These are phyloP conservation scores for Tachuris rubrigastra DNA, from an alignment of 2,113 vertebrate genomes.

Conservation along the genomic window DNA sequence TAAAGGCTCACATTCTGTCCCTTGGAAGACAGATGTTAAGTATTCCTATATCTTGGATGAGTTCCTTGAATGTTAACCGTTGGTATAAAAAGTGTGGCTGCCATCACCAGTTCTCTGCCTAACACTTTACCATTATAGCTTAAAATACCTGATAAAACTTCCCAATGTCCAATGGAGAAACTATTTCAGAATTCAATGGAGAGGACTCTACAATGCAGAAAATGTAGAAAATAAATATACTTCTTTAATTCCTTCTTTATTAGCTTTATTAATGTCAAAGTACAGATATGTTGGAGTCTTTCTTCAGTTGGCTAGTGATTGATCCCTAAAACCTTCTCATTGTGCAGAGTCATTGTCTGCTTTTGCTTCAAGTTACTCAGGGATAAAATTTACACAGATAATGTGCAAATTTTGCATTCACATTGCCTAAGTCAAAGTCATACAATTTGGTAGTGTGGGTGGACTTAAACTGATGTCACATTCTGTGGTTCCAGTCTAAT, in stretches of 20 bases:
- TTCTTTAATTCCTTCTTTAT: background rate
- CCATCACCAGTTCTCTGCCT: background rate
- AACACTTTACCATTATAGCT: background rate
- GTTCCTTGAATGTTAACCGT: background rate
- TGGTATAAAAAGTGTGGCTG: background rate
- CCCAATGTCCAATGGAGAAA: background rate
- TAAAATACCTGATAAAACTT: background rate
- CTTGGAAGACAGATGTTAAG: background rate
- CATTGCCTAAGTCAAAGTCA: background rate
- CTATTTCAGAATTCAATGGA: background rate
- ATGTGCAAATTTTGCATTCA: background rate
- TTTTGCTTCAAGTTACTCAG: background rate
- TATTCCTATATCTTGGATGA: background rate
- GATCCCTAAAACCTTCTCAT: background rate
- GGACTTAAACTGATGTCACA: background rate
- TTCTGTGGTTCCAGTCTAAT: background rate
- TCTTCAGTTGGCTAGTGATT: background rate
- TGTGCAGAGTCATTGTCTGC: background rate
- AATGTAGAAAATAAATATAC: background rate
- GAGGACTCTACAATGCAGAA: background rate
- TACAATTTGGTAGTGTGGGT: background rate
- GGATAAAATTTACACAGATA: background rate
- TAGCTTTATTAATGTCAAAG: background rate
- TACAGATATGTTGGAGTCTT: background rate
- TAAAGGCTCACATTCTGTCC: background rate